Evolutionary conservation across 2,797 vertebrate genomes (phyloP), one percentile per base, ranked within the genome.

Genomic region (Podargus strigoides): DNA sequence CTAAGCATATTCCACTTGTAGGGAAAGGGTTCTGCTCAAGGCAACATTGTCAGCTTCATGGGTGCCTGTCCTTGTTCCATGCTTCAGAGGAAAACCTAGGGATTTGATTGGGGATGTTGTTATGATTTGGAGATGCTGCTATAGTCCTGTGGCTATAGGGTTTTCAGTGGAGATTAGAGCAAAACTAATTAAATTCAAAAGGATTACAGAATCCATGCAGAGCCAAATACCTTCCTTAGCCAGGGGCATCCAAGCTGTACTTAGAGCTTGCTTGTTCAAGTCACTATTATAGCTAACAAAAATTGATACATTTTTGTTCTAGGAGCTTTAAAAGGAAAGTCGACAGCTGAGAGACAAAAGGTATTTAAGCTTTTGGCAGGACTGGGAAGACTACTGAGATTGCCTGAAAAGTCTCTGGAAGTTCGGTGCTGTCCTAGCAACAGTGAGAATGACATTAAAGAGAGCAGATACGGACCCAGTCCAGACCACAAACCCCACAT

Each of bases 401-500:
- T 88, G 94, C 73, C 69, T 95, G 85, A 94, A 92, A 93, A 89
- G 66, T 72, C 78, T 95, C 84, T 93, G 78, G 63, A 84, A 95
- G 83, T 85, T 92, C 17, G 0, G 47, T 12, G 4, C 73, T 92
- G 34, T 72, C 82, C 69, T 95, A 84, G 85, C 75, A 95, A 78
- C 81, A 30, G 10, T 66, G 87, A 95, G 82, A 97, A 94, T 93
- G 90, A 83, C 87, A 94, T 90, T 92, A 93, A 95, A 93, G 86
- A 87, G 62, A 76, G 47, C 59, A 95, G 74, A 90, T 80, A 79
- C 59, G 85, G 92, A 76, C 28, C 47, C 59, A 59, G 77, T 82
- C 95, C 95, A 96, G 90, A 95, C 94, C 93, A 95, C 95, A 97
- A 94, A 92, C 67, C 91, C 80, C 94, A 91, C n/a, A 78, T 72